A percentile compares a stretch with the other conserved stretches of the same genome.
These are phyloP conservation scores for Oenanthe melanoleuca DNA, from an alignment of 2,113 vertebrate species.

Conservation along the genomic window DNA sequence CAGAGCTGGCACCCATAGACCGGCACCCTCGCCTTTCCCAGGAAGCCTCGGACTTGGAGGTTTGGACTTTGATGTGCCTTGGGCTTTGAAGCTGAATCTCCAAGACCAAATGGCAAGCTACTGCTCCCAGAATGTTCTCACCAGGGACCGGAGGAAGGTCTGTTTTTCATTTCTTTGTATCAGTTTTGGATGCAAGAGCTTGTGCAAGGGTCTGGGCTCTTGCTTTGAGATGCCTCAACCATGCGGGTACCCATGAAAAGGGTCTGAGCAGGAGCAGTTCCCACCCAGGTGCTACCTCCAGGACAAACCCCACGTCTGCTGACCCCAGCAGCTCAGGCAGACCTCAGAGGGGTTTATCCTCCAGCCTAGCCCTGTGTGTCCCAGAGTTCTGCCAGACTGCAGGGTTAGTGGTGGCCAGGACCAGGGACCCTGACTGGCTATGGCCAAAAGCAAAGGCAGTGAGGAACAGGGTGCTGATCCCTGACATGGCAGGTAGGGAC, in stretches of 20 bases:
- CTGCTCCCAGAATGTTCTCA: neutral
- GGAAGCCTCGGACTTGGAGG: neutral
- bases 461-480: neutral
- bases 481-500: neutral
- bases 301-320: rapidly evolving
- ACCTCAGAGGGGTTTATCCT: neutral
- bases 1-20: neutral
- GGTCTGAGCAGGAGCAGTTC: neutral
- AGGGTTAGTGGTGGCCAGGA: neutral
- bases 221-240: neutral
- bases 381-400: neutral
- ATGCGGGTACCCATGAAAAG: neutral
- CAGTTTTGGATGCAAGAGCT: neutral
- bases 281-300: neutral
- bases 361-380: neutral
- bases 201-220: neutral
- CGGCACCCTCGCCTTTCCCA: neutral
- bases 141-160: neutral
- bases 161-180: neutral
- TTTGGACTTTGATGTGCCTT: neutral
- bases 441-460: neutral
- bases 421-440: too few species aligned
- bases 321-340: neutral
- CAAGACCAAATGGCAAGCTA: neutral
- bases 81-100: neutral